Evolutionary conservation across 2,797 vertebrate genomes (phyloP).

Genomic region (Rhodeus uyekii): DNA sequence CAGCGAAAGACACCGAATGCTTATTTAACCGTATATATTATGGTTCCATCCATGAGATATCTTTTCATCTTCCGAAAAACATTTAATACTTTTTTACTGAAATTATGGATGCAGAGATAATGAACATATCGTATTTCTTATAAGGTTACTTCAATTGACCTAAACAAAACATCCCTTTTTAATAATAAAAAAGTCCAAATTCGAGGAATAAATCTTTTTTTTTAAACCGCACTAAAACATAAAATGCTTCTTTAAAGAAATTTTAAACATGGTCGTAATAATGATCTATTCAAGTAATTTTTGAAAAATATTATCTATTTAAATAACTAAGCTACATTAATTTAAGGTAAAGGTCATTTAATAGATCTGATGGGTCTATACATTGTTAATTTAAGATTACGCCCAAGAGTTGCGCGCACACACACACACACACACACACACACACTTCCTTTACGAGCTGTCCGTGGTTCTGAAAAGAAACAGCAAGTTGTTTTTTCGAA

Average conservation of each 20-base stretch:
- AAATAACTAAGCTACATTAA: neutral
- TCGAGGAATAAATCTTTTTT: neutral
- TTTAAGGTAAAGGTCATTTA: neutral
- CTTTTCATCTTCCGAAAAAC: neutral
- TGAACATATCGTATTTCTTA: neutral
- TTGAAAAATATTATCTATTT: neutral
- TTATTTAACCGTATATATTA: no score
- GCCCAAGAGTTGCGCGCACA: neutral
- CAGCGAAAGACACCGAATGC: no score
- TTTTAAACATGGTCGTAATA: no score
- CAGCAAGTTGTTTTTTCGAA: conserved; percentile 33
- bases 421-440: neutral
- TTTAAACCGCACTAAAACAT: no score
- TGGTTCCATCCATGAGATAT: neutral
- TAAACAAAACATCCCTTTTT: neutral
- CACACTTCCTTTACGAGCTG: conserved; percentile 7
- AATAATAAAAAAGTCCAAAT: neutral
- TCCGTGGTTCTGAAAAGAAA: conserved; percentile 20
- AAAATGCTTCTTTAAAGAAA: no score
- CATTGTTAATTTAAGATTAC: neutral
- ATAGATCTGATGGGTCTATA: neutral
- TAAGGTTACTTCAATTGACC: neutral
- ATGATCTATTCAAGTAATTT: neutral
- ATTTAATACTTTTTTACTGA: neutral
- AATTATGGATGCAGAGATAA: neutral